A percentile compares a stretch with the other conserved stretches of the same genome.
Conservation (phyloP, 2,888 invertebrate genomes). For the Lepidochitona cinerea region DNA sequence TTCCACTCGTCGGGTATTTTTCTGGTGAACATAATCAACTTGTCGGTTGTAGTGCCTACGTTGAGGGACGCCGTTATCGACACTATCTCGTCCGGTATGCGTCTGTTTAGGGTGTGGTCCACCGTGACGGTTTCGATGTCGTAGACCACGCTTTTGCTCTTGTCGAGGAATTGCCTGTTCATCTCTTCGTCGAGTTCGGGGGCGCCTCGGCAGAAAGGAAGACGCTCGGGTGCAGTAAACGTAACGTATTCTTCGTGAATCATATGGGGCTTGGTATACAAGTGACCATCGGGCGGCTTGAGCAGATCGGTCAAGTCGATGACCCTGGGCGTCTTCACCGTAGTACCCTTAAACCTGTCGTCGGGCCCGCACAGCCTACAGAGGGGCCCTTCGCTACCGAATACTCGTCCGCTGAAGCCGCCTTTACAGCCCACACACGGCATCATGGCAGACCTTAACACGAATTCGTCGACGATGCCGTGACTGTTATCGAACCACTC, state of each 20-base stretch:
- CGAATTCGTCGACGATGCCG: neutral
- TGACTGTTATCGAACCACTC: neutral
- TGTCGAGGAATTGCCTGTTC: neutral
- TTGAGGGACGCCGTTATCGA: neutral
- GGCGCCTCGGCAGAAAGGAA: neutral
- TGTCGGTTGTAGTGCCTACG: neutral
- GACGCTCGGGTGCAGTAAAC: neutral
- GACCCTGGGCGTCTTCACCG: neutral
- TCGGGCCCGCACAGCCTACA: neutral
- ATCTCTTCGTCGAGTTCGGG: neutral
- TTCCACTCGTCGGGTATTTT: neutral
- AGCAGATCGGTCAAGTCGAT: neutral
- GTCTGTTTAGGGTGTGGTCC: neutral
- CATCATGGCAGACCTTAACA: neutral
- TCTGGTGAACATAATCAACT: neutral
- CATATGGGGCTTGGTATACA: neutral
- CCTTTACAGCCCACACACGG: neutral
- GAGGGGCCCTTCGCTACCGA: neutral
- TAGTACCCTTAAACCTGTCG: neutral
- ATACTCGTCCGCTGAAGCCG: neutral
- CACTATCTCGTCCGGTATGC: neutral
- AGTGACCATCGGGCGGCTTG: neutral
- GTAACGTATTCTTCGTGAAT: neutral
- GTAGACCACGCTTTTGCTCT: neutral
- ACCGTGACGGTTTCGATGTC: neutral